Base-by-base conservation (phyloP, 1,140 invertebrate genomes). In the Fragariocoptes setiger region DNA sequence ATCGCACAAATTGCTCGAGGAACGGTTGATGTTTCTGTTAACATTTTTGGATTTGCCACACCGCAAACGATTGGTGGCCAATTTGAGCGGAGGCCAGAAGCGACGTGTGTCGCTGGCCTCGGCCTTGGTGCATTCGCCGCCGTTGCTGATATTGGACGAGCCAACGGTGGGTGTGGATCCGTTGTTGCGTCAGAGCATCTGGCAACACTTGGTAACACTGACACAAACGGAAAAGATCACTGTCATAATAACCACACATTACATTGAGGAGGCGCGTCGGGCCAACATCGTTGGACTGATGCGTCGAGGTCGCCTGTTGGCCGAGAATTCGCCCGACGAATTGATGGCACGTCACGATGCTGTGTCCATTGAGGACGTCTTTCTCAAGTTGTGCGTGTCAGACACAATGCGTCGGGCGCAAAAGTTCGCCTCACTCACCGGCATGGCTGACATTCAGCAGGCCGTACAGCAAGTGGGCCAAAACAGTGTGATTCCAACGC, bases 151-250 rank as follows among this genome's bases (percentile, higher is more conserved):
- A 52, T 64, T 92, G 14, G 83, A 92, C 54, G 83, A 92, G 55
- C 83, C 82, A 0, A 88, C 83, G 0, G 82, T 88, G 19, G 79
- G 79, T 17, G 74, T 85, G 20, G 79, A 86, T 62, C 78, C 78
- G 0, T 57, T 85, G 16, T 63, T 83, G 2, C 65, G 85, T 48
- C 73, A 83, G 55, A 76, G 68, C 13, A 83, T 86, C 50, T 86
- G 78, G 78, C 73, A 76, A 48, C 76, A 83, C 52, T 59, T 85
- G 50, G 69, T 80, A 21, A 67, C 72, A 51, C 72, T 85, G 47
- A 74, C 74, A 47, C 69, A 68, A 58, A 70, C 71, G 42, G 67
- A 70, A 18, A 20, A 19, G 3, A 43, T 40, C 3, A 59, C 57
- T 5, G 54, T 60, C 19, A 55, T 60, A 19, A 53, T 60, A 20